phyloP scores from a whole-genome alignment of 2,113 vertebrate genomes.

The Ancistrus triradiatus region DNA sequence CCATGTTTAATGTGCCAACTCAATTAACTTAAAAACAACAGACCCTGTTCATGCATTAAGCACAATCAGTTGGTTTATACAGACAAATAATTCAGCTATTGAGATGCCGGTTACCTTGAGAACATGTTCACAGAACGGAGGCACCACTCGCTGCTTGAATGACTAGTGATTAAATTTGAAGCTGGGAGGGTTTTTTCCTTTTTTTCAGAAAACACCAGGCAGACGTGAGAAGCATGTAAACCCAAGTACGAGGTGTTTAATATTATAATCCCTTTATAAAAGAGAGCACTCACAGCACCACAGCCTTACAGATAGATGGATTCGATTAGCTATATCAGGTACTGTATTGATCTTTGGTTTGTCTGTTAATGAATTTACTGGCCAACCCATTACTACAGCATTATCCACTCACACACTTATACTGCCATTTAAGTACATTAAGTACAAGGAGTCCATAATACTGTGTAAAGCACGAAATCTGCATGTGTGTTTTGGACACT shows the following conservation, averaged over 20 bases:
- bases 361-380: background rate
- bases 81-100: slow-evolving; percentile 10
- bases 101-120: slow-evolving; percentile 37
- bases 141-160: slow-evolving; percentile 1
- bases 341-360: background rate
- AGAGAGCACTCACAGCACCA: background rate
- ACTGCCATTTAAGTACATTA: no score
- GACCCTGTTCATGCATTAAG: background rate
- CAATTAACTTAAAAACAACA: slow-evolving; percentile 11
- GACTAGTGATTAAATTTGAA: slow-evolving; percentile 20
- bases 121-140: slow-evolving; percentile 16
- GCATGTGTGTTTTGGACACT: no score
- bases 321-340: background rate
- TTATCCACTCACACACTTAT: background rate
- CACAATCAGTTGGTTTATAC: slow-evolving; percentile 14
- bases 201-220: background rate
- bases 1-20: background rate
- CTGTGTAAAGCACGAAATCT: no score
- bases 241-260: background rate
- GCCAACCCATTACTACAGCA: background rate
- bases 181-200: background rate
- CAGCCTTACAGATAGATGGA: background rate
- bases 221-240: background rate
- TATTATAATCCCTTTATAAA: background rate
- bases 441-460: no score